Conservation (phyloP, 2,113 vertebrate species). For the Euleptes europaea region DNA sequence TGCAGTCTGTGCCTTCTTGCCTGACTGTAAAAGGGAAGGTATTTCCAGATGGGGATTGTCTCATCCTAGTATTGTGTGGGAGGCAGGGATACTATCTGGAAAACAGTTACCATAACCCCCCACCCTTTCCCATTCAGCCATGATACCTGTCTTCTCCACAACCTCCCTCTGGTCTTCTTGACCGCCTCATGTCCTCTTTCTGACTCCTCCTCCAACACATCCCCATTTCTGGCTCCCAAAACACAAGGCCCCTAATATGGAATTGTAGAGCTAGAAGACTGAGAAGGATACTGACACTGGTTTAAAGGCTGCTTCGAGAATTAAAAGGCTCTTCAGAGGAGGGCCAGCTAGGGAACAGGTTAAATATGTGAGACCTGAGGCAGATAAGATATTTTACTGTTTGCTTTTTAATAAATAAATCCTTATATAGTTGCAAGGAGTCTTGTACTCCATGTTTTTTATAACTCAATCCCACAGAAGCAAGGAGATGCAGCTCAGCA, state of each 20-base stretch:
- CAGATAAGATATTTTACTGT: not conserved
- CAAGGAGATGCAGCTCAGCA: not conserved
- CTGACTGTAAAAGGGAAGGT: conserved; percentile 88
- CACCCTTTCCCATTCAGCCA: not conserved
- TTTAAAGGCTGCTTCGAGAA: not conserved
- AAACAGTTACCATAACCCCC: not conserved
- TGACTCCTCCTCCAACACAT: not conserved
- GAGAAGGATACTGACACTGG: not conserved
- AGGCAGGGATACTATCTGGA: conserved; percentile 9
- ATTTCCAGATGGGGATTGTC: conserved; percentile 68
- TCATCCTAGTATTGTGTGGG: conserved; percentile 48
- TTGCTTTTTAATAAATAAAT: not conserved
- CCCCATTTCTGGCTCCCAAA: not conserved
- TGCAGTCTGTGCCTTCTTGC: conserved; percentile 41
- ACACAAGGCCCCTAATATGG: not conserved
- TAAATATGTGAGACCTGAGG: not conserved
- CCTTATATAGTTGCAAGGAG: conserved; percentile 23
- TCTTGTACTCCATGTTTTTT: not conserved
- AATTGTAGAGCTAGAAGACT: not conserved
- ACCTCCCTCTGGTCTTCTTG: not conserved
- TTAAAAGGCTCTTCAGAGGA: conserved; percentile 3
- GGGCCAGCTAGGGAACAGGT: not conserved
- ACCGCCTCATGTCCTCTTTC: not conserved
- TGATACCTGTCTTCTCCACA: not conserved
- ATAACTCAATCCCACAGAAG: not conserved